These are phyloP conservation scores for Trissonchulus sp. DNA, from an alignment of 2,888 invertebrate genomes.

Conservation along the genomic window DNA sequence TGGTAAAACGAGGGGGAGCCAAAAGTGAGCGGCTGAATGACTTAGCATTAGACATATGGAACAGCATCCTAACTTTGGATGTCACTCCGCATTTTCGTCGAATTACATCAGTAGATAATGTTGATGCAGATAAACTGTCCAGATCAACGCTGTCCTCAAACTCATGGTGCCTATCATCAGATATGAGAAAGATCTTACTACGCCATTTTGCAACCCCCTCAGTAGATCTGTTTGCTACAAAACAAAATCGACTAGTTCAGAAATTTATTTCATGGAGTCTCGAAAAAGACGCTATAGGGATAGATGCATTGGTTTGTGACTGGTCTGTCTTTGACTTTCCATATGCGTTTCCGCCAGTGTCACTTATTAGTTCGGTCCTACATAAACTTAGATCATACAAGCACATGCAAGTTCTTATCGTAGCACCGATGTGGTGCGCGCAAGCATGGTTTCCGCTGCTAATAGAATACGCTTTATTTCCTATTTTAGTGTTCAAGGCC, in stretches of 20 bases:
- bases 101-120: neutral
- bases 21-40: neutral
- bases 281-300: neutral
- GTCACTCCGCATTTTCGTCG: neutral
- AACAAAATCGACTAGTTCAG: neutral
- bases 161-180: neutral
- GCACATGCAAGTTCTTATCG: neutral
- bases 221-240: neutral
- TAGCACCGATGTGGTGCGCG: neutral
- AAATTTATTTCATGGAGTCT: neutral
- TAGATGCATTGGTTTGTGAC: neutral
- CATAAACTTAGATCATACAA: neutral
- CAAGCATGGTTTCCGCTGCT: neutral
- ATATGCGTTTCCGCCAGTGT: neutral
- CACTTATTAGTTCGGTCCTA: neutral
- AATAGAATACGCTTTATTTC: no score
- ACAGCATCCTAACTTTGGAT: neutral
- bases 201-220: neutral
- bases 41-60: neutral
- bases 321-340: neutral
- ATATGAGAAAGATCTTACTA: neutral
- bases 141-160: neutral
- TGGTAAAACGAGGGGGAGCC: neutral
- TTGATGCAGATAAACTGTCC: neutral
- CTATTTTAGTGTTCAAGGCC: no score